phyloP scores from a whole-genome alignment of 92 coral and sea anemone genomes.

The Virgularia gustaviana region DNA sequence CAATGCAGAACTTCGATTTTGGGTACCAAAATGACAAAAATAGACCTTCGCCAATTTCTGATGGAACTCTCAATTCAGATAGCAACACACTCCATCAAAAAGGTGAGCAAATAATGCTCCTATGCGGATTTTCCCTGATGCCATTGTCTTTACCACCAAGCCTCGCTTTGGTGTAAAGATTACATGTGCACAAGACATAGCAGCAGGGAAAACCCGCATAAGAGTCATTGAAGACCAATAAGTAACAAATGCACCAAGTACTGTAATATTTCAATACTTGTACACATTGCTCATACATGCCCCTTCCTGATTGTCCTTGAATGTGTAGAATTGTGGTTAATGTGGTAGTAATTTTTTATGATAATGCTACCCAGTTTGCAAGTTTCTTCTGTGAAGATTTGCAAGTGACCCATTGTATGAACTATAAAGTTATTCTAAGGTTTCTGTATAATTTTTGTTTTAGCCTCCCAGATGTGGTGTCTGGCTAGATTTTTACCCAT shows the following conservation, averaged over 20 bases:
- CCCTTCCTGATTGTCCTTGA: no score
- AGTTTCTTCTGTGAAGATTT: neutral
- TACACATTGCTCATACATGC: no score
- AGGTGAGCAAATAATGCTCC: conserved; percentile 26
- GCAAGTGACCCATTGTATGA: neutral
- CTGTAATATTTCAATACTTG: no score
- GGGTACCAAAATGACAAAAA: conserved; percentile 51
- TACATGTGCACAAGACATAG: neutral
- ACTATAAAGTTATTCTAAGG: neutral
- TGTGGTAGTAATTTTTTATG: no score
- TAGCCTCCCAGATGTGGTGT: conserved; percentile 44
- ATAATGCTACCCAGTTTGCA: neutral
- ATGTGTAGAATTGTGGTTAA: no score
- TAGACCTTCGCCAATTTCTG: conserved; percentile 35
- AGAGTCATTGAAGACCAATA: no score
- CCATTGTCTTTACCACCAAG: no score
- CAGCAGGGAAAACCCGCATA: neutral
- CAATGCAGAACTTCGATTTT: conserved; percentile 37
- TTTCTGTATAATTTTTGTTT: neutral
- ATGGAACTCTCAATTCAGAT: conserved; percentile 20
- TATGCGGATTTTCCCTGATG: neutral
- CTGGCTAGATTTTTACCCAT: conserved; percentile 19
- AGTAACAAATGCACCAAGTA: no score
- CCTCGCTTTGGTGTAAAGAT: no score
- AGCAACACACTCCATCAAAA: conserved; percentile 48